These are phyloP conservation scores for Nyctibius grandis DNA, from an alignment of 2,797 vertebrate species.

Conservation along the genomic window DNA sequence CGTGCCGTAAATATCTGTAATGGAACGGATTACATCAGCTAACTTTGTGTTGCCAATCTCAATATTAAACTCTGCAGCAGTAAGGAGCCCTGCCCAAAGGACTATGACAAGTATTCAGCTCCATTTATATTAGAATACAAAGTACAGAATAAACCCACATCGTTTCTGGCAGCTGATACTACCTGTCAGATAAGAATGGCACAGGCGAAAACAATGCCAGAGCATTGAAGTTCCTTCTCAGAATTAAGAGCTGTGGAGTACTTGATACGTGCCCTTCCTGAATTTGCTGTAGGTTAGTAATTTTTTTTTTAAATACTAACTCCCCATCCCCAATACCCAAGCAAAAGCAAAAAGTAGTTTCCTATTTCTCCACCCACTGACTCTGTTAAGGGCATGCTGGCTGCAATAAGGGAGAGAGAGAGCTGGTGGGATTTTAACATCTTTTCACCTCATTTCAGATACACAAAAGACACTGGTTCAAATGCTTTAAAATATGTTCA, in stretches of 20 bases:
- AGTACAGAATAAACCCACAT: constrained; percentile 36
- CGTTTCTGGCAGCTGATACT: constrained; percentile 46
- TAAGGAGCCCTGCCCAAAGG: constrained; percentile 52
- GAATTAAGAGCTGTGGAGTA: neutral
- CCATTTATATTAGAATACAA: constrained; percentile 49
- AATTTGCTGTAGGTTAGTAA: neutral
- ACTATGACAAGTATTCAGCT: constrained; percentile 56
- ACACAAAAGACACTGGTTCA: neutral
- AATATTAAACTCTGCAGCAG: constrained; percentile 32
- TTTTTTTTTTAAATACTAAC: neutral
- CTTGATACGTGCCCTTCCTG: neutral
- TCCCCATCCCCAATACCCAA: neutral
- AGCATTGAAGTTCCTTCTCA: neutral
- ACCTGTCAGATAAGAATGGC: constrained; percentile 55
- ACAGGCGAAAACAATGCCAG: constrained; percentile 27
- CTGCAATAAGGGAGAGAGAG: neutral
- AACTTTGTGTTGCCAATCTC: constrained; percentile 43
- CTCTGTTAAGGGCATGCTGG: neutral
- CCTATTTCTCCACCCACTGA: neutral
- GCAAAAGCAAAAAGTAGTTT: neutral
- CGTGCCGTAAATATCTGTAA: constrained; percentile 45
- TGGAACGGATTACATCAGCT: constrained; percentile 67
- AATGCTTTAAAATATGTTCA: neutral
- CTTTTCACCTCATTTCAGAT: neutral
- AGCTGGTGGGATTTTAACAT: neutral